Percentiles rank a stretch among this genome's conserved stretches.
phyloP scores from a whole-genome alignment of 1,140 invertebrate genomes.

The Zaprionus kolodkinae region DNA sequence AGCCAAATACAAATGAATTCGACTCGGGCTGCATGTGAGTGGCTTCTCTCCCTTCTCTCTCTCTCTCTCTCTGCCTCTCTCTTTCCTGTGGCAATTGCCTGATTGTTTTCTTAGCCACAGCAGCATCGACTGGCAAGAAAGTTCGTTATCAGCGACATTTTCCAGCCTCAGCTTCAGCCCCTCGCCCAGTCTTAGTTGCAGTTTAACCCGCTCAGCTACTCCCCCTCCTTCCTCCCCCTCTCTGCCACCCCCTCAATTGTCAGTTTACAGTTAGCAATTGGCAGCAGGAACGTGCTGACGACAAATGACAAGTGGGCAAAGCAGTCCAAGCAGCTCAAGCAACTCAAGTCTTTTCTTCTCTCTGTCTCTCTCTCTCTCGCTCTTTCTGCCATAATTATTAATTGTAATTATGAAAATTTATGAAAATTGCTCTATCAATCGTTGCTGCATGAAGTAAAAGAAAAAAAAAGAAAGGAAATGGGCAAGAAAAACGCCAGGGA shows the following conservation, averaged over 20 bases:
- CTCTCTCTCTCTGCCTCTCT: background rate
- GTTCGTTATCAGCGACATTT: conserved; percentile 80
- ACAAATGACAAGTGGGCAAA: background rate
- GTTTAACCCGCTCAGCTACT: conserved; percentile 8
- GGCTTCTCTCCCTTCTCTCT: background rate
- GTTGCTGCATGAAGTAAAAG: background rate
- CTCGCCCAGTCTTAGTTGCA: conserved; percentile 57
- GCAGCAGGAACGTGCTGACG: background rate
- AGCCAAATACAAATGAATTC: conserved; percentile 78
- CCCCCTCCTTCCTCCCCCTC: background rate
- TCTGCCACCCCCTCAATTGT: background rate
- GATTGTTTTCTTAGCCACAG: conserved; percentile 79
- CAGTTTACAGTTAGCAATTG: conserved; percentile 38
- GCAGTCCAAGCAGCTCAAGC: background rate
- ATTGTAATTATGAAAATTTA: conserved; percentile 4
- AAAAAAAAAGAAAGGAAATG: background rate
- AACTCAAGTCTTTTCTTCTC: conserved; percentile 35
- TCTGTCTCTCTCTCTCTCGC: background rate
- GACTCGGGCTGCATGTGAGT: conserved; percentile 62
- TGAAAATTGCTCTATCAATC: conserved; percentile 4
- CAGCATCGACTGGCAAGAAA: conserved; percentile 62
- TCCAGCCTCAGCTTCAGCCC: conserved; percentile 6
- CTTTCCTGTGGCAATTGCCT: conserved; percentile 75
- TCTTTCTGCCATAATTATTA: background rate
- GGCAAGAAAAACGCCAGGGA: background rate